Percentiles rank a stretch among this genome's conserved stretches.
Conservation (phyloP, 2,113 vertebrate genomes). For the Oreochromis aureus region DNA sequence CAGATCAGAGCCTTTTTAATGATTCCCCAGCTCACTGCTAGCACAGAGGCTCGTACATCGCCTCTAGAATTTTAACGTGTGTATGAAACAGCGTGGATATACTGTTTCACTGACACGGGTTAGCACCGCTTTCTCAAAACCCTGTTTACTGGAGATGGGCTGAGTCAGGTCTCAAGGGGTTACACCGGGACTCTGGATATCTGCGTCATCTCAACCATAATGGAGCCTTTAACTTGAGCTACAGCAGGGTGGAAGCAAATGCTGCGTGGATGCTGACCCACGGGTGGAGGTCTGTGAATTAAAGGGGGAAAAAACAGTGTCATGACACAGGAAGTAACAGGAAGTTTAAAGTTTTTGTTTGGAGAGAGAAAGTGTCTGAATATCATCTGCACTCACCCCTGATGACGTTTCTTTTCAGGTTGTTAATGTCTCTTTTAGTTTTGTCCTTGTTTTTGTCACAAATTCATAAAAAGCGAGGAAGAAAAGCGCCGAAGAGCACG, state of each 20-base stretch:
- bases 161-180: slow-evolving; percentile 27
- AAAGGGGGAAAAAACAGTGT: neutral
- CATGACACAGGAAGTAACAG: neutral
- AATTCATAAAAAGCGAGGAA: neutral
- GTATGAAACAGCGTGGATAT: neutral
- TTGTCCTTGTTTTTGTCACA: neutral
- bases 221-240: slow-evolving; percentile 31
- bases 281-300: neutral
- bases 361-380: neutral
- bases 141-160: slow-evolving; percentile 20
- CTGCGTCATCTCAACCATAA: slow-evolving; percentile 51
- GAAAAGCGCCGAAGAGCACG: neutral
- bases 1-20: neutral
- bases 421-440: neutral
- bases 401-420: neutral
- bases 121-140: slow-evolving; percentile 3
- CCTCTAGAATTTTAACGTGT: neutral
- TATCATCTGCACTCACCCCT: neutral
- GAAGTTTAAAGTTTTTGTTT: slow-evolving; percentile 14
- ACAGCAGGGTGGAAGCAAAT: neutral
- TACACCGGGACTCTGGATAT: neutral
- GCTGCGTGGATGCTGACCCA: neutral
- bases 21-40: neutral
- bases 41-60: neutral
- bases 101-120: neutral